Percentiles rank a stretch among this genome's conserved stretches.
Evolutionary conservation across 2,888 invertebrate genomes (phyloP).

Genomic region (Hololepta plana): DNA sequence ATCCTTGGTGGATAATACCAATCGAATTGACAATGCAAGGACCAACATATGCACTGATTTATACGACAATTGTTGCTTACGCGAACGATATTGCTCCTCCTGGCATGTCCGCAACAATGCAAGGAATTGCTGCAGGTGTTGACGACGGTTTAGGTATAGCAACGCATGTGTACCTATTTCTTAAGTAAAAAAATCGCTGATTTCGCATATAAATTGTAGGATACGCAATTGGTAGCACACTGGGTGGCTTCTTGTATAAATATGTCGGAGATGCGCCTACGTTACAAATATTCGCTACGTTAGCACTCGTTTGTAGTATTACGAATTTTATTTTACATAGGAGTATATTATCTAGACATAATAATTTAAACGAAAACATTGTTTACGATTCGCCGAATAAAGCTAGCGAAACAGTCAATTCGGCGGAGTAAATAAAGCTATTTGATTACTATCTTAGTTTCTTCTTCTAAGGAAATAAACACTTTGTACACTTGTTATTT

Average conservation of each 20-base stretch:
- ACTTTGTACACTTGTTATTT: no score
- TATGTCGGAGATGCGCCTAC: conserved; percentile 39
- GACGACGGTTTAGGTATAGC: no score
- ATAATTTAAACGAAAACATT: conserved; percentile 11
- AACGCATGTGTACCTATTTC: no score
- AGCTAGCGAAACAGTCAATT: conserved; percentile 11
- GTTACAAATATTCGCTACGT: conserved; percentile 30
- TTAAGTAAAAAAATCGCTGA: no score
- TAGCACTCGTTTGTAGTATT: conserved; percentile 28
- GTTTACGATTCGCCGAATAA: conserved; percentile 15
- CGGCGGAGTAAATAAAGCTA: no score
- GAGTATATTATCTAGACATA: conserved; percentile 16
- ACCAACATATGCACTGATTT: conserved; percentile 72
- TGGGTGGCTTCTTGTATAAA: conserved; percentile 52
- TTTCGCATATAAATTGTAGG: conserved; percentile 27
- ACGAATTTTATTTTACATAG: conserved; percentile 27
- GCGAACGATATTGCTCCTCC: conserved; percentile 34
- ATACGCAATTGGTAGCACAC: conserved; percentile 55
- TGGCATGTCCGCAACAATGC: conserved; percentile 65
- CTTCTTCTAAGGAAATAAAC: no score
- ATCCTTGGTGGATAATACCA: conserved; percentile 68
- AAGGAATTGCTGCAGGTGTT: conserved; percentile 51
- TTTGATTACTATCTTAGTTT: no score
- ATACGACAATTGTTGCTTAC: conserved; percentile 58
- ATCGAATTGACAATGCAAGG: conserved; percentile 72